Evolutionary conservation across 2,113 vertebrate species (phyloP).

Genomic region (Mormyrus iriodes): DNA sequence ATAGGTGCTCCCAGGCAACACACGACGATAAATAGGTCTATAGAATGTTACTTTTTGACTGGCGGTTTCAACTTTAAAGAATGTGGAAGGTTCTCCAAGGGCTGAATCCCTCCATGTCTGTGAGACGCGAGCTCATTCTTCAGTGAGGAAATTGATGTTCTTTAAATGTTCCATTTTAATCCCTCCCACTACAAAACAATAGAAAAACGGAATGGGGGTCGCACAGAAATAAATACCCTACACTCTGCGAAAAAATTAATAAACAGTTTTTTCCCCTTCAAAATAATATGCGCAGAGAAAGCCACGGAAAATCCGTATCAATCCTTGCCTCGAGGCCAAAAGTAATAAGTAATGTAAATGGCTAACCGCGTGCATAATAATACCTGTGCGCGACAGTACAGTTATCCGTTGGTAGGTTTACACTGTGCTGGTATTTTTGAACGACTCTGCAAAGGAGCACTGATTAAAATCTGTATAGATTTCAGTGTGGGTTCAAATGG

Average conservation of each 20-base stretch:
- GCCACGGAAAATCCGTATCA: background rate
- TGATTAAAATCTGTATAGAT: constrained; percentile 55
- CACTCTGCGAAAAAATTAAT: background rate
- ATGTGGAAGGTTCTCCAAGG: constrained; percentile 41
- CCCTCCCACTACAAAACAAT: constrained; percentile 16
- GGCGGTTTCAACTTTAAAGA: constrained; percentile 42
- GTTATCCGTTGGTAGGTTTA: constrained; percentile 27
- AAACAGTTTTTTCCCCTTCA: background rate
- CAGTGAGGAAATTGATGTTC: constrained; percentile 26
- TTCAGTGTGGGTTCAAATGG: constrained; percentile 36
- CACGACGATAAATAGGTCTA: constrained; percentile 47
- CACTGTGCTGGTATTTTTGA: constrained; percentile 37
- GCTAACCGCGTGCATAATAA: background rate
- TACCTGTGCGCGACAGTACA: background rate
- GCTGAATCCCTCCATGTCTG: constrained; percentile 32
- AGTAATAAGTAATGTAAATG: background rate
- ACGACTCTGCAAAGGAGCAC: constrained; percentile 43
- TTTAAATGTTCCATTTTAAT: constrained; percentile 41
- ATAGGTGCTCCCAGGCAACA: constrained; percentile 46
- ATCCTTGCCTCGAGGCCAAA: background rate
- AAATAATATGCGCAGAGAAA: background rate
- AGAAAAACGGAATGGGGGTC: constrained; percentile 35
- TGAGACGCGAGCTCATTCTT: constrained; percentile 39
- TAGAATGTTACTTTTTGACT: constrained; percentile 46
- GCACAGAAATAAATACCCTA: constrained; percentile 31